These are phyloP conservation scores for Dugesia japonica DNA, from an alignment of 2,888 invertebrate species.

Conservation along the genomic window DNA sequence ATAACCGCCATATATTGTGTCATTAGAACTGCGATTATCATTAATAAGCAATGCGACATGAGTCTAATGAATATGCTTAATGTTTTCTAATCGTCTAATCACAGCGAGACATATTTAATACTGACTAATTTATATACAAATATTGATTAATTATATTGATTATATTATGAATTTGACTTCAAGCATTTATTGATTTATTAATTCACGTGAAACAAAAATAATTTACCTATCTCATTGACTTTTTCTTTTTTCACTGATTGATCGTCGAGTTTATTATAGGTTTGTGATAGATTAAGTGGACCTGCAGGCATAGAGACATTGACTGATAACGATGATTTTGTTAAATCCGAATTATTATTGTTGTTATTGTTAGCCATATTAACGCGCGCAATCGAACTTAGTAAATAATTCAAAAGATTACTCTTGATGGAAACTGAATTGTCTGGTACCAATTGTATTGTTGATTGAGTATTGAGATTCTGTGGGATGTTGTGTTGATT, in stretches of 20 bases:
- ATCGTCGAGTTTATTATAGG: neutral
- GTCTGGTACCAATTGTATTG: neutral
- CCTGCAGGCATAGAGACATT: neutral
- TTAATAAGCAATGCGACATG: too few species aligned
- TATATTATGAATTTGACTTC: too few species aligned
- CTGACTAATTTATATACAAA: too few species aligned
- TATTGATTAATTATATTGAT: too few species aligned
- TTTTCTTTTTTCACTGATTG: neutral
- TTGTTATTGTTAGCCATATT: neutral
- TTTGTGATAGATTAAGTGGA: neutral
- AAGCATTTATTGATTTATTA: too few species aligned
- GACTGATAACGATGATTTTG: neutral
- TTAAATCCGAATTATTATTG: neutral
- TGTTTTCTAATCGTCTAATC: too few species aligned
- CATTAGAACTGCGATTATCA: too few species aligned
- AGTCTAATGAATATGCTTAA: too few species aligned
- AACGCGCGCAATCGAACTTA: neutral
- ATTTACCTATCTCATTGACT: neutral
- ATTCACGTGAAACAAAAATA: too few species aligned
- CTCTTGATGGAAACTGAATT: neutral
- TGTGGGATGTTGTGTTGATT: neutral
- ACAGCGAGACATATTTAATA: too few species aligned
- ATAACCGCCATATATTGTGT: too few species aligned
- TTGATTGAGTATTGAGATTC: neutral
- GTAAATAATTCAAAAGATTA: neutral